phyloP scores from a whole-genome alignment of 2,113 vertebrate species.

The Corythoichthys haematopterus region DNA sequence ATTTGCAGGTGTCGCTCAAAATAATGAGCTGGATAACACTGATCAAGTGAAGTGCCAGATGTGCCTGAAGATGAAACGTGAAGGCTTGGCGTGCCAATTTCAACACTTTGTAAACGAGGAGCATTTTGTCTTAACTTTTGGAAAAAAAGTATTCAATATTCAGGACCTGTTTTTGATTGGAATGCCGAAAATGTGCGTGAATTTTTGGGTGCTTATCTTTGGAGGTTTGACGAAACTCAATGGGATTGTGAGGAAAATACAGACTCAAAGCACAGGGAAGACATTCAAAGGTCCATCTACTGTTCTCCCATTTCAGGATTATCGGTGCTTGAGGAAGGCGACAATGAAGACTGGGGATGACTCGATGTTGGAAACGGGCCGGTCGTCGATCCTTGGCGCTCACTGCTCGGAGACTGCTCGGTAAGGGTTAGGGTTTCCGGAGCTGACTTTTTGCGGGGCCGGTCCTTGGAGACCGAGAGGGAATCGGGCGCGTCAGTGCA shows the following conservation, averaged over 20 bases:
- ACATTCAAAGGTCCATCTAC: slow-evolving; percentile 37
- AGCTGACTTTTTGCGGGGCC: slow-evolving; percentile 94
- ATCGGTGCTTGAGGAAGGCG: slow-evolving; percentile 40
- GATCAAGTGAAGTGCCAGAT: not conserved
- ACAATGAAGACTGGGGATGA: slow-evolving; percentile 38
- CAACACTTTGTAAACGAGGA: not conserved
- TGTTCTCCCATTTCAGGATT: slow-evolving; percentile 39
- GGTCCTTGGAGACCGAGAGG: slow-evolving; percentile 88
- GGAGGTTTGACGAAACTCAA: slow-evolving; percentile 32
- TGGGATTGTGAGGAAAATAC: slow-evolving; percentile 26
- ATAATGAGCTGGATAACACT: not conserved
- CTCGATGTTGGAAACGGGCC: slow-evolving; percentile 38
- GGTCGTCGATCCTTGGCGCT: slow-evolving; percentile 21
- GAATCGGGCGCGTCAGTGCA: slow-evolving; percentile 94
- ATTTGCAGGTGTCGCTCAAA: not conserved
- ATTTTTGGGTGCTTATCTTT: slow-evolving; percentile 50
- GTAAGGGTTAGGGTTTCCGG: slow-evolving; percentile 94
- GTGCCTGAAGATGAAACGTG: not conserved
- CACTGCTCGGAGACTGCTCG: slow-evolving; percentile 58
- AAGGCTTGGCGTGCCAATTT: not conserved
- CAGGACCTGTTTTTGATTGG: slow-evolving; percentile 18
- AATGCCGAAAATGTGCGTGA: slow-evolving; percentile 34
- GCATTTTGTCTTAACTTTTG: not conserved
- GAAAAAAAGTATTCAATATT: not conserved
- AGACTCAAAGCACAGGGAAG: slow-evolving; percentile 13